Evolutionary conservation across 2,888 invertebrate species (phyloP), one percentile per base, ranked within the genome.

Genomic region (Drosophila subsilvestris): DNA sequence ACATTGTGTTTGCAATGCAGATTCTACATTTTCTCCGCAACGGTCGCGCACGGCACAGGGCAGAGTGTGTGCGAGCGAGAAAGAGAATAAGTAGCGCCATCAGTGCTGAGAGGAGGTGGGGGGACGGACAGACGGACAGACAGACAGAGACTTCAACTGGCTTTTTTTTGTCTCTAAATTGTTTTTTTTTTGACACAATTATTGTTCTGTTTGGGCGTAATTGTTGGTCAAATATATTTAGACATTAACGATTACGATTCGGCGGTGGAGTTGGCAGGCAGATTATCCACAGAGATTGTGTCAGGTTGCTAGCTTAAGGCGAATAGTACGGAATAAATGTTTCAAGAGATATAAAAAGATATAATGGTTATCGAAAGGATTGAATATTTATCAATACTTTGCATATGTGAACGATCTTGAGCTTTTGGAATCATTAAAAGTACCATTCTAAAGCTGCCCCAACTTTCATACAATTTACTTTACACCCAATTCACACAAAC

Each of bases 141-240:
- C n/a, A n/a, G n/a, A n/a, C n/a, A n/a, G n/a, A n/a, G n/a, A n/a
- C n/a, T n/a, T n/a, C n/a, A n/a, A n/a, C n/a, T n/a, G n/a, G n/a
- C n/a, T n/a, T n/a, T n/a, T n/a, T n/a, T n/a, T n/a, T n/a, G n/a
- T n/a, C n/a, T n/a, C n/a, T n/a, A n/a, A n/a, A n/a, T n/a, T n/a
- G n/a, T n/a, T n/a, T n/a, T n/a, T n/a, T n/a, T n/a, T n/a, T n/a
- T n/a, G n/a, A n/a, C n/a, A n/a, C n/a, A n/a, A n/a, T n/a, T n/a
- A n/a, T n/a, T n/a, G n/a, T n/a, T n/a, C n/a, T n/a, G n/a, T n/a
- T n/a, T n/a, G 59, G 42, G 18, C 53, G 45, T 55, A 67, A 69
- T 78, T 79, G 60, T 57, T 50, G 69, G 53, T 45, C 60, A 63
- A 58, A 47, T 62, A 49, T 51, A 58, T 63, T 55, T 57, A 20